phyloP scores from a whole-genome alignment of 2,113 vertebrate genomes.

The Periophthalmodon schlosseri region DNA sequence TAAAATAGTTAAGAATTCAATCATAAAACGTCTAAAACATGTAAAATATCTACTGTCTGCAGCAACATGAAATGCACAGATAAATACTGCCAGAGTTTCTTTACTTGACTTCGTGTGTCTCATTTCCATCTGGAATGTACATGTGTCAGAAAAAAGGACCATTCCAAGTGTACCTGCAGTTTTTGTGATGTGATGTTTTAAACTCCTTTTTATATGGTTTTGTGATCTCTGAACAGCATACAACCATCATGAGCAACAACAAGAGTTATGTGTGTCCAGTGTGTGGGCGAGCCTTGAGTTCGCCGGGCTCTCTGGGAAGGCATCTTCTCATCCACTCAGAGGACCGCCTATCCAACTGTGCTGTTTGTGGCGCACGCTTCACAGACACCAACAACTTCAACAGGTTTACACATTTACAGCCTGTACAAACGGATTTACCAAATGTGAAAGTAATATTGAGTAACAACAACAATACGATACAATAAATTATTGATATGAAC shows the following conservation, averaged over 20 bases:
- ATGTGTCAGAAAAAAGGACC: neutral
- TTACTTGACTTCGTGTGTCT: too few species aligned
- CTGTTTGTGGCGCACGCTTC: constrained; percentile 93
- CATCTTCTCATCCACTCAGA: constrained; percentile 97
- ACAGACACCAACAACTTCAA: constrained; percentile 94
- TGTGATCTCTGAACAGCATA: constrained; percentile 81
- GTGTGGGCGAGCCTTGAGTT: constrained; percentile 94
- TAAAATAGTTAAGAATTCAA: too few species aligned
- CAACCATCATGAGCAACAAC: constrained; percentile 86
- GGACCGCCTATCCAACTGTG: constrained; percentile 96
- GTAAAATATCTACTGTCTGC: too few species aligned
- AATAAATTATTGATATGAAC: too few species aligned
- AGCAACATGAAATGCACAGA: too few species aligned
- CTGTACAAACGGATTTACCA: neutral
- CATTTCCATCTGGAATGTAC: too few species aligned
- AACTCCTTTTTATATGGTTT: constrained; percentile 21
- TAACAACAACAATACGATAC: neutral
- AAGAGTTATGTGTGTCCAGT: constrained; percentile 96
- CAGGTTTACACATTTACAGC: constrained; percentile 79
- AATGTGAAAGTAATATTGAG: neutral
- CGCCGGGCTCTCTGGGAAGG: constrained; percentile 91
- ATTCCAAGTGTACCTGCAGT: neutral
- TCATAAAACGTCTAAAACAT: too few species aligned
- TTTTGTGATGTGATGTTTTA: neutral
- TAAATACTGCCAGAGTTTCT: too few species aligned